Percentiles rank a stretch among this genome's conserved stretches.
phyloP scores from a whole-genome alignment of 2,113 vertebrate species.

The Smithornis capensis region DNA sequence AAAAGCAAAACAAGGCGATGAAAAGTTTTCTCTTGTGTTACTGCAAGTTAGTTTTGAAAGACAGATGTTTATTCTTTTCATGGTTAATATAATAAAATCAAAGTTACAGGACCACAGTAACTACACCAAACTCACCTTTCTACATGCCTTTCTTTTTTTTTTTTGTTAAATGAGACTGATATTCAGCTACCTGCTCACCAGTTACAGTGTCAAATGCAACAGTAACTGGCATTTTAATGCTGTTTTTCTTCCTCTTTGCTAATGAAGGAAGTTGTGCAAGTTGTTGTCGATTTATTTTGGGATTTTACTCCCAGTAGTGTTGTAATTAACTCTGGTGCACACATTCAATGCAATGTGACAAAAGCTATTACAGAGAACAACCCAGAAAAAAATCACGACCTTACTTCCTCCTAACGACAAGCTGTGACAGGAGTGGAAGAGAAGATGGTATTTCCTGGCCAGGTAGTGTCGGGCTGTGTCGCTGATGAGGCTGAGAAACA shows the following conservation, averaged over 20 bases:
- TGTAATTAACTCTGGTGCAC: neutral
- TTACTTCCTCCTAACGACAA: neutral
- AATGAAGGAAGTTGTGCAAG: neutral
- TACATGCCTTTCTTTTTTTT: neutral
- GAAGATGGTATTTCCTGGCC: neutral
- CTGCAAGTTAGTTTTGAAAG: neutral
- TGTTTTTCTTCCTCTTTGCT: neutral
- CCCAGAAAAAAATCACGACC: neutral
- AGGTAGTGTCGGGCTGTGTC: neutral
- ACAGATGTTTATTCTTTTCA: neutral
- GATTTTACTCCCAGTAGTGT: neutral
- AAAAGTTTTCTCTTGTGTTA: neutral
- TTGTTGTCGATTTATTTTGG: neutral
- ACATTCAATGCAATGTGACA: neutral
- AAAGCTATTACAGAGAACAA: neutral
- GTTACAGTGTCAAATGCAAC: neutral
- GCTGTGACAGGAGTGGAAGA: neutral
- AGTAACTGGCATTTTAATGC: neutral
- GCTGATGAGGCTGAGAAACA: neutral
- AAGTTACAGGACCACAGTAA: neutral
- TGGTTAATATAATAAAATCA: neutral
- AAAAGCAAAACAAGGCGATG: neutral
- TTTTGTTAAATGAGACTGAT: neutral
- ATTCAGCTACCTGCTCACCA: neutral
- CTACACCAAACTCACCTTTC: neutral